phyloP scores from a whole-genome alignment of 1,140 invertebrate species.

The Vollenhovia emeryi region DNA sequence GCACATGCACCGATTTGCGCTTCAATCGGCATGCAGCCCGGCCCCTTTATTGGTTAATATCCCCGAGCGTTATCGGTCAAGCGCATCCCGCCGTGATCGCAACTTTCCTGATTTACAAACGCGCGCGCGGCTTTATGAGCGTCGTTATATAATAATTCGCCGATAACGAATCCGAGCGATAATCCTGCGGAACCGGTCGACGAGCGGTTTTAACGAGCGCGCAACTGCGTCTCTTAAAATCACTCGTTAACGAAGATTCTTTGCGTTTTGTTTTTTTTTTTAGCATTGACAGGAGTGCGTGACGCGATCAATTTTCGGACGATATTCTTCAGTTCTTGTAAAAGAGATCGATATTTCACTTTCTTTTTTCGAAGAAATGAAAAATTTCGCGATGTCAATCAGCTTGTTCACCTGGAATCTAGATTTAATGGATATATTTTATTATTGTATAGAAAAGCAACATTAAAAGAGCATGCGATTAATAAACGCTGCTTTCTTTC shows the following conservation, averaged over 20 bases:
- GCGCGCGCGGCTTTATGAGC: not conserved
- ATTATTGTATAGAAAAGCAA: too few species aligned
- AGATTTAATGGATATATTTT: too few species aligned
- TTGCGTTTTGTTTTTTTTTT: not conserved
- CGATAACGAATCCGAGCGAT: not conserved
- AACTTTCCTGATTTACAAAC: conserved; percentile 12
- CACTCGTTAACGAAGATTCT: not conserved
- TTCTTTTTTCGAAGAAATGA: not conserved
- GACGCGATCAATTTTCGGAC: not conserved
- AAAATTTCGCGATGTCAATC: too few species aligned
- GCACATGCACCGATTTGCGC: conserved; percentile 60
- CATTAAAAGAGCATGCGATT: too few species aligned
- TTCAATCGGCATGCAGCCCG: not conserved
- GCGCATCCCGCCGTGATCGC: conserved; percentile 10
- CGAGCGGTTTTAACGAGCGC: conserved; percentile 4
- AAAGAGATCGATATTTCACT: not conserved
- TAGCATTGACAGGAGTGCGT: too few species aligned
- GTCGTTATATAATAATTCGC: conserved; percentile 16
- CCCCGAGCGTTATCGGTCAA: conserved; percentile 28
- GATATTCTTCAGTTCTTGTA: not conserved
- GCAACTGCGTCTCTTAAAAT: not conserved
- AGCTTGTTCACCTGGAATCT: too few species aligned
- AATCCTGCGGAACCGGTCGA: not conserved
- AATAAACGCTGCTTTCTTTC: too few species aligned
- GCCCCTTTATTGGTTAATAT: conserved; percentile 44